Evolutionary conservation across 2,797 vertebrate species (phyloP).

Genomic region (Diplodus puntazzo): DNA sequence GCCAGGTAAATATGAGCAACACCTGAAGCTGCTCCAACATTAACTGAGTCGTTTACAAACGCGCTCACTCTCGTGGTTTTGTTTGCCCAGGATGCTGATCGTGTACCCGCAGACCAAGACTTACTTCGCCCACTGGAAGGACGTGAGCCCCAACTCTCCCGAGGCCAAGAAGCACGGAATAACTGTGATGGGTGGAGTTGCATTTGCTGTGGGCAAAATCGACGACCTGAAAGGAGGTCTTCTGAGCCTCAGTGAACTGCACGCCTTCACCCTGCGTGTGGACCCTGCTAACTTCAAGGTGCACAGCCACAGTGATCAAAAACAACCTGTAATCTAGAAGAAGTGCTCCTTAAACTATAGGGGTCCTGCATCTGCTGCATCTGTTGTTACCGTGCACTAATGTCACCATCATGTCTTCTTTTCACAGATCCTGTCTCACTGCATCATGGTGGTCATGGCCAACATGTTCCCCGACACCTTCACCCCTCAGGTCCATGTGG

Average conservation of each 20-base stretch:
- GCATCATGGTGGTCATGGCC: slow-evolving; percentile 87
- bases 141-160: slow-evolving; percentile 81
- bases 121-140: slow-evolving; percentile 89
- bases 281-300: slow-evolving; percentile 93
- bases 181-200: slow-evolving; percentile 76
- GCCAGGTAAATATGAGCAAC: slow-evolving; percentile 76
- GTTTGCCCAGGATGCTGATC: slow-evolving; percentile 78
- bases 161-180: slow-evolving; percentile 81
- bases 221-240: slow-evolving; percentile 83
- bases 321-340: accelerated
- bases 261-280: slow-evolving; percentile 88
- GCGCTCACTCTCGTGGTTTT: background rate
- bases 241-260: slow-evolving; percentile 87
- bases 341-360: background rate
- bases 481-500: slow-evolving; percentile 83
- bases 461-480: slow-evolving; percentile 74
- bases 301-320: slow-evolving; percentile 12
- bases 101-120: slow-evolving; percentile 88
- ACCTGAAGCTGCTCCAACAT: background rate
- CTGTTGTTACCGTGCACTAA: background rate
- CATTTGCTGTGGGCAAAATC: slow-evolving; percentile 70
- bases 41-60: accelerated
- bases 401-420: background rate
- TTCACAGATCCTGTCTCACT: slow-evolving; percentile 85
- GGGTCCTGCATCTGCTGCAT: background rate